These are phyloP conservation scores for Falco peregrinus DNA, from an alignment of 2,797 vertebrate genomes.

Conservation along the genomic window DNA sequence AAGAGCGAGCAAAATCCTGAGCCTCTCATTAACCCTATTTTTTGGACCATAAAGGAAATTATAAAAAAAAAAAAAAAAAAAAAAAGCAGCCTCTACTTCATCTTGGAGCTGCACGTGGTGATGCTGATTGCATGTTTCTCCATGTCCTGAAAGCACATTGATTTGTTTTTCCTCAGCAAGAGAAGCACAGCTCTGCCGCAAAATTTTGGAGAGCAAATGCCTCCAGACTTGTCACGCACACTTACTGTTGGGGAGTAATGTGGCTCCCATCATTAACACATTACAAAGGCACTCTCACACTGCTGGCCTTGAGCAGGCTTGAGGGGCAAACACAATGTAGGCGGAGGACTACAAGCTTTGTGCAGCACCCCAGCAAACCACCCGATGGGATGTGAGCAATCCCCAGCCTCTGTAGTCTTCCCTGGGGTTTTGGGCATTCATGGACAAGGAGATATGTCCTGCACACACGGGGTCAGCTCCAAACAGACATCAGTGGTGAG, in stretches of 20 bases:
- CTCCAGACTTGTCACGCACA: rapidly evolving
- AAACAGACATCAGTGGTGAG: neutral
- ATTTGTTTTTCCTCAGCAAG: neutral
- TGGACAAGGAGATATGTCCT: neutral
- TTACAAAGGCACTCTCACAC: neutral
- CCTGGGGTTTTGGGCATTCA: neutral
- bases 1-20: neutral
- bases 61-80: too few species aligned
- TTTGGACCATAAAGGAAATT: neutral
- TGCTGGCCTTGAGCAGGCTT: neutral
- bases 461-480: neutral
- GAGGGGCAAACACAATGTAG: rapidly evolving
- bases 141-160: neutral
- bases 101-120: neutral
- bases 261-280: neutral
- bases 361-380: neutral
- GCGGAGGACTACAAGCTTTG: rapidly evolving
- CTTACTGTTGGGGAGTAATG: neutral
- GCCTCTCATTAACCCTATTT: neutral
- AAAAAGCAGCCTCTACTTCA: neutral
- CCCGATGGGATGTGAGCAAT: neutral
- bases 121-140: neutral
- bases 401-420: neutral
- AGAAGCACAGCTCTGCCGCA: neutral
- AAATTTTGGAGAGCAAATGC: neutral